Conservation (phyloP, 1,140 invertebrate genomes). For the Euura lappo region DNA sequence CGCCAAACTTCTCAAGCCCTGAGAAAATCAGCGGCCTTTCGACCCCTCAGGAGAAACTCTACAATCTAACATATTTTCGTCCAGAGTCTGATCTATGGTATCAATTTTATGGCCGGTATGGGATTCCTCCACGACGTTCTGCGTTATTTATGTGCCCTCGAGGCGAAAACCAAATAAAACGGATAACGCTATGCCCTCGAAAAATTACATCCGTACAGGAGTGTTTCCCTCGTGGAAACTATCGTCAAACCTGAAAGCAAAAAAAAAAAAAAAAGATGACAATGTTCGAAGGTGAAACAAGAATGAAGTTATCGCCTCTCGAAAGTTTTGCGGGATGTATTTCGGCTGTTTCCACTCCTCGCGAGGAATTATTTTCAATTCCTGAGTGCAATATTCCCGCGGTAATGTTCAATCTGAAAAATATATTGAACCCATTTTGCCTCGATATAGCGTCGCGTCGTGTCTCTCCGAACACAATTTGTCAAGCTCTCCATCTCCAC, state of each 20-base stretch:
- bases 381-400: not conserved
- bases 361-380: not conserved
- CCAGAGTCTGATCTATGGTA: not conserved
- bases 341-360: not conserved
- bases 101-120: conserved; percentile 4
- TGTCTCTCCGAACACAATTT: conserved; percentile 5
- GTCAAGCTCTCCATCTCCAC: not conserved
- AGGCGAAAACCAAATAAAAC: not conserved
- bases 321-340: no score
- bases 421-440: conserved; percentile 1
- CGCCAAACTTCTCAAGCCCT: not conserved
- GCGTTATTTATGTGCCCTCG: not conserved
- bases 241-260: not conserved
- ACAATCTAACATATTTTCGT: conserved; percentile 2
- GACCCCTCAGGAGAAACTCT: not conserved
- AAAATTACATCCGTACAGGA: no score
- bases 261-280: not conserved
- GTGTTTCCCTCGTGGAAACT: no score
- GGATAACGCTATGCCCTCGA: not conserved
- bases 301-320: no score
- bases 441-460: not conserved
- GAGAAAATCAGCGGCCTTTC: not conserved
- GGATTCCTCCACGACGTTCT: not conserved
- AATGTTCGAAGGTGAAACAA: not conserved
- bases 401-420: conserved; percentile 4